These are phyloP conservation scores for Exephanes ischioxanthus DNA, from an alignment of 2,888 invertebrate species.

Conservation along the genomic window DNA sequence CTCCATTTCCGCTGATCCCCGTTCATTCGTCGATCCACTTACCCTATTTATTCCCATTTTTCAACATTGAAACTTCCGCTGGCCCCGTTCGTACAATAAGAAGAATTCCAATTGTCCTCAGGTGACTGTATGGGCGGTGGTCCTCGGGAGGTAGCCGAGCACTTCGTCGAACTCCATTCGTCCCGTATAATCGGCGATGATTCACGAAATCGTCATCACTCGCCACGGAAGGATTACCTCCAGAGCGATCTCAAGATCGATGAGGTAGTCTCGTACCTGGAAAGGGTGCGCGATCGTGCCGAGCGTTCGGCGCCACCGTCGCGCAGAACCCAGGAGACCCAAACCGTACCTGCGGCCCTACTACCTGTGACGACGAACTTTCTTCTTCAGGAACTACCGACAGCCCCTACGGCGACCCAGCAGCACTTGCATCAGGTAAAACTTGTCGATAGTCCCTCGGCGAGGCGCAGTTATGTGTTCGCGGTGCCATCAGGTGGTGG, in stretches of 20 bases:
- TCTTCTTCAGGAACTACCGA: conserved; percentile 78
- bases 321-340: conserved; percentile 83
- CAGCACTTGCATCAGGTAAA: conserved; percentile 79
- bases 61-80: not conserved
- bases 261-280: conserved; percentile 80
- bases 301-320: conserved; percentile 81
- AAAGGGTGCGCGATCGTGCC: conserved; percentile 81
- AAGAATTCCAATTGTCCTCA: conserved; percentile 58
- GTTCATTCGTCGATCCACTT: not conserved
- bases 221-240: conserved; percentile 79
- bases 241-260: conserved; percentile 79
- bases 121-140: conserved; percentile 82
- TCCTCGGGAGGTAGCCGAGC: conserved; percentile 82
- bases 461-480: conserved; percentile 24
- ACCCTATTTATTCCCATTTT: conserved; percentile 19
- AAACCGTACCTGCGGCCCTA: conserved; percentile 80
- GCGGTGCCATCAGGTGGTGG: not conserved
- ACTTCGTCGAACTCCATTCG: conserved; percentile 81
- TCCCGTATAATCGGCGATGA: conserved; percentile 79
- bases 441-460: conserved; percentile 12
- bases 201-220: conserved; percentile 74
- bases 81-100: not conserved
- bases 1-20: not conserved
- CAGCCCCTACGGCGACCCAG: conserved; percentile 76
- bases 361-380: conserved; percentile 80